A percentile compares a stretch with the other conserved stretches of the same genome.
Conservation (phyloP, 2,797 vertebrate genomes). For the Chiloscyllium punctatum region DNA sequence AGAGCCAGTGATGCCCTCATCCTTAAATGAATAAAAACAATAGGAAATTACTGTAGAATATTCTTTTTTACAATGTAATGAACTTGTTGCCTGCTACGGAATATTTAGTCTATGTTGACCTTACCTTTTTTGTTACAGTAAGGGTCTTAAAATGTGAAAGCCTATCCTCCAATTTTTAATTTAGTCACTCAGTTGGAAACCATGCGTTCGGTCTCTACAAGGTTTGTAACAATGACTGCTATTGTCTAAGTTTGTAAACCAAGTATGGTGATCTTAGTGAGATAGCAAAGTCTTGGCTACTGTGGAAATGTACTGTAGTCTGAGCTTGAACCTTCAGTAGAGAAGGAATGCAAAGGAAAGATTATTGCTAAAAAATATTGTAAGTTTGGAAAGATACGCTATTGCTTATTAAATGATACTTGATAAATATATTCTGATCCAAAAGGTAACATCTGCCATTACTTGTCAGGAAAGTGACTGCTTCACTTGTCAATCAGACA, state of each 20-base stretch:
- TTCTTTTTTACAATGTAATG: too few relatives aligned
- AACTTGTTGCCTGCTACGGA: too few relatives aligned
- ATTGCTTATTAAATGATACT: neutral
- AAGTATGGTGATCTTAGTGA: neutral
- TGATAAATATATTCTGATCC: neutral
- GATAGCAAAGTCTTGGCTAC: neutral
- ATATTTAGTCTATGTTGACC: too few relatives aligned
- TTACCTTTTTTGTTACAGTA: too few relatives aligned
- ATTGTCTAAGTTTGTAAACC: neutral
- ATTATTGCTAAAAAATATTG: neutral
- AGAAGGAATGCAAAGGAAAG: neutral
- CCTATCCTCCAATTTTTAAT: neutral
- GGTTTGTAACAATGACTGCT: neutral
- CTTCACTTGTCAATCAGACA: constrained; percentile 15
- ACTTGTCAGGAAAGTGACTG: neutral
- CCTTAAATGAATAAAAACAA: too few relatives aligned
- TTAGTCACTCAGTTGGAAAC: neutral
- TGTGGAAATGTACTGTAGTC: neutral
- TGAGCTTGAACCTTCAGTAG: neutral
- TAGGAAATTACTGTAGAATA: too few relatives aligned
- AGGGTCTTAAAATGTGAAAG: neutral
- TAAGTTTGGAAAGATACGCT: neutral
- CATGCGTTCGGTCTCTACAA: neutral
- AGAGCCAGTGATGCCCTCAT: too few relatives aligned
- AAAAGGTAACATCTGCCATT: neutral